Evolutionary conservation across 2,797 vertebrate species (phyloP).

Genomic region (Tangara arthus): DNA sequence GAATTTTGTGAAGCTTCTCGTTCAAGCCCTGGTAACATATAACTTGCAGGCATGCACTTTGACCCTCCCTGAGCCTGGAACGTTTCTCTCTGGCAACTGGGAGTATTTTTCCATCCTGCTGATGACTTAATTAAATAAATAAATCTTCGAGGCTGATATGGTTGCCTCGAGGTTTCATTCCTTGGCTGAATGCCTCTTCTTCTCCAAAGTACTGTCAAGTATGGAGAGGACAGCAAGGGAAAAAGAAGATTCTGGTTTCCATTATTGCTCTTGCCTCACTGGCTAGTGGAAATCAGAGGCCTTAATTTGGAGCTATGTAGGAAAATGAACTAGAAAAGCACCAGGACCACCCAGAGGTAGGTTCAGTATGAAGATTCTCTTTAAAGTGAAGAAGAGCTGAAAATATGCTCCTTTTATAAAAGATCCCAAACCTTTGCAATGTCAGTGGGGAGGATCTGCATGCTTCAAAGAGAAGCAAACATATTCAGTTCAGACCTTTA

Average conservation of each 20-base stretch:
- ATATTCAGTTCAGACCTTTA: neutral
- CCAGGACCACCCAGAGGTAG: neutral
- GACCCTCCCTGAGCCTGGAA: constrained; percentile 3
- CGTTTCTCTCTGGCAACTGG: neutral
- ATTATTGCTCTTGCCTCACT: neutral
- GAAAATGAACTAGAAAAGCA: neutral
- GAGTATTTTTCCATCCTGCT: constrained; percentile 43
- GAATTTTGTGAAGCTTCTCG: neutral
- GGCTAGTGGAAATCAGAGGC: neutral
- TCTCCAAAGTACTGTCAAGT: neutral
- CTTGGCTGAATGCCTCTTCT: constrained; percentile 22
- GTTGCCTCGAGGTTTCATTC: constrained; percentile 23
- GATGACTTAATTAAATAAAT: constrained; percentile 50
- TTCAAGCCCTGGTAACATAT: neutral
- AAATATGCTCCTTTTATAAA: neutral
- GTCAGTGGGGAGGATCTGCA: neutral
- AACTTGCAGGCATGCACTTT: constrained; percentile 19
- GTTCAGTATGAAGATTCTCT: neutral
- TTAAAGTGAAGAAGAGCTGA: neutral
- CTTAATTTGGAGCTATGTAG: neutral
- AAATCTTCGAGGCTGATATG: neutral
- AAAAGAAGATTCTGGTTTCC: neutral
- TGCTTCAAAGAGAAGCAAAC: neutral
- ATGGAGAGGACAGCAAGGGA: neutral
- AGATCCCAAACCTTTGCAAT: neutral